Percentiles rank a stretch among this genome's conserved stretches.
Evolutionary conservation across 2,888 invertebrate species (phyloP).

Genomic region (Alloplasta piceator): DNA sequence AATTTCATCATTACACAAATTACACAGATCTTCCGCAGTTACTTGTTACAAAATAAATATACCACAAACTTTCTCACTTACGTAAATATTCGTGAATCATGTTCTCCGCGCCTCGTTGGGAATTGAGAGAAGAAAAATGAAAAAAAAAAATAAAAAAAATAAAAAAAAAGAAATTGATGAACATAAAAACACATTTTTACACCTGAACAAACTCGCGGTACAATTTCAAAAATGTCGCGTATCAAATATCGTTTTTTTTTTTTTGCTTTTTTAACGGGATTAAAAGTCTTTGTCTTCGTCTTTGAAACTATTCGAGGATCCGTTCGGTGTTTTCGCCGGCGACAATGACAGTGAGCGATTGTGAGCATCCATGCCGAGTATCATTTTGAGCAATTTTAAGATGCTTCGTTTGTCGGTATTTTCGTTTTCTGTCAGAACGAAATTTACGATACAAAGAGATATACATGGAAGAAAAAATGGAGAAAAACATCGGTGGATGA

Average conservation of each 20-base stretch:
- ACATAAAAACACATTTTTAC: conserved; percentile 1
- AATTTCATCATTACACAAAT: conserved; percentile 49
- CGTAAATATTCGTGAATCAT: conserved; percentile 13
- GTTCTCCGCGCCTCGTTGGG: conserved; percentile 4
- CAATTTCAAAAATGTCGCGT: not conserved
- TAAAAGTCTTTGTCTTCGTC: conserved; percentile 63
- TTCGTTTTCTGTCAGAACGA: conserved; percentile 86
- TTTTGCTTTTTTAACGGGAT: not conserved
- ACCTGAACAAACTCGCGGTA: not conserved
- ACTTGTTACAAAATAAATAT: conserved; percentile 22
- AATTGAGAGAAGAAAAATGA: conserved; percentile 8
- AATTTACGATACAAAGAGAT: conserved; percentile 37
- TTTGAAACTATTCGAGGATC: conserved; percentile 65
- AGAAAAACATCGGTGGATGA: conserved; percentile 4
- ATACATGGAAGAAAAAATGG: conserved; percentile 34
- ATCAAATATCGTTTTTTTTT: not conserved
- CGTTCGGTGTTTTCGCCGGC: conserved; percentile 69
- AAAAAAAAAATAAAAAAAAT: conserved; percentile 16
- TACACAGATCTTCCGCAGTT: conserved; percentile 34
- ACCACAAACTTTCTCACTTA: conserved; percentile 15
- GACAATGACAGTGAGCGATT: conserved; percentile 73
- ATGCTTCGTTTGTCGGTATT: conserved; percentile 91
- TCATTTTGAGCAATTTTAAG: conserved; percentile 91
- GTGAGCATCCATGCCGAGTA: conserved; percentile 87
- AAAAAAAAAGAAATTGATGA: not conserved